phyloP scores from a whole-genome alignment of 2,888 invertebrate genomes.

The Mellilla xanthometata region DNA sequence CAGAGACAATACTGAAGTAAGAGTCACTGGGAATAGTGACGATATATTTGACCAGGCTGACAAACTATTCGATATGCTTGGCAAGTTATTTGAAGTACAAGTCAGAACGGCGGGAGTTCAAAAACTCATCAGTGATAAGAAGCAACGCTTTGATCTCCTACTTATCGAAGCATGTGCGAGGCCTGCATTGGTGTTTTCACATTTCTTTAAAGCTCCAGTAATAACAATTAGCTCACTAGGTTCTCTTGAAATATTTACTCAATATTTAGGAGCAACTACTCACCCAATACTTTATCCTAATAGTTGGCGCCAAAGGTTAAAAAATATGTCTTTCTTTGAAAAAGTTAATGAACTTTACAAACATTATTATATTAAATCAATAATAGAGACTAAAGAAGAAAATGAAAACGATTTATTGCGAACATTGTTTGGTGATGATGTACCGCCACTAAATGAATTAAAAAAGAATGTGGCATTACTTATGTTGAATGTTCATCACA shows the following conservation, averaged over 20 bases:
- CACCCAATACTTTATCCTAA: conserved; percentile 30
- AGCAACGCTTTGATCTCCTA: conserved; percentile 42
- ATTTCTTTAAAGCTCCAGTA: conserved; percentile 42
- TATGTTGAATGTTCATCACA: conserved; percentile 50
- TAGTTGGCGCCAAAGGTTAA: background rate
- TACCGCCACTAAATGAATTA: conserved; percentile 14
- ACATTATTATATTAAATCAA: conserved; percentile 8
- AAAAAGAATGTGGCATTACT: conserved; percentile 37
- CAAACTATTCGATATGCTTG: background rate
- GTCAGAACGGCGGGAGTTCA: conserved; percentile 32
- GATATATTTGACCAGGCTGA: background rate
- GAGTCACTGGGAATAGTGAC: background rate
- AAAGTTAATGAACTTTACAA: conserved; percentile 29
- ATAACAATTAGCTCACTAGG: conserved; percentile 47
- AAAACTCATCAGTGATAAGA: conserved; percentile 30
- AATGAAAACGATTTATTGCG: conserved; percentile 26
- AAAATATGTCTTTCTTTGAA: conserved; percentile 23
- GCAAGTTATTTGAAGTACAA: conserved; percentile 32
- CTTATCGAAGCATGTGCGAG: conserved; percentile 37
- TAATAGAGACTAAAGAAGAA: conserved; percentile 1
- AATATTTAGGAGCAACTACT: conserved; percentile 31
- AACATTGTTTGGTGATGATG: conserved; percentile 14
- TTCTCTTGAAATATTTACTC: conserved; percentile 10
- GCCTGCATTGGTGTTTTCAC: conserved; percentile 33
- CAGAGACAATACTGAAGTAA: background rate